phyloP scores from a whole-genome alignment of 2,797 vertebrate genomes.

The Brachymystax lenok region DNA sequence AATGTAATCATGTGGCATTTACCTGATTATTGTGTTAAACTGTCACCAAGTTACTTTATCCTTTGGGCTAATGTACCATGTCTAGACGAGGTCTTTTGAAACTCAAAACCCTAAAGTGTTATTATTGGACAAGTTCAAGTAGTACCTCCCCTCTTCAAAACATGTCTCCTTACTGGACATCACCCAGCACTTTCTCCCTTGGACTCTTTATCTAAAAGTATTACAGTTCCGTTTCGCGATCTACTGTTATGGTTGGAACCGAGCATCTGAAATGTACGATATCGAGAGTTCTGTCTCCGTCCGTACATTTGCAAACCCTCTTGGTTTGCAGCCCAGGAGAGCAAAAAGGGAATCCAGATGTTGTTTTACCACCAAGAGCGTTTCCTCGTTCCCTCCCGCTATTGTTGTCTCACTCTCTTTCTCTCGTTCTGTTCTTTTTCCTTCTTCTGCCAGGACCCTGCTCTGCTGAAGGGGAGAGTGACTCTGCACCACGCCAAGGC shows the following conservation, averaged over 20 bases:
- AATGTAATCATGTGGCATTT: not conserved
- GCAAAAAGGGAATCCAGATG: not conserved
- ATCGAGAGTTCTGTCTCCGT: not conserved
- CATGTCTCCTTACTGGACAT: not conserved
- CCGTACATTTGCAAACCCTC: not conserved
- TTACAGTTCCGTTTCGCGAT: not conserved
- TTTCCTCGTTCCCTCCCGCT: not conserved
- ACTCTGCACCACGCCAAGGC: conserved; percentile 89
- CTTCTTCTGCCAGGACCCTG: conserved; percentile 77
- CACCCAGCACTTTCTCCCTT: not conserved
- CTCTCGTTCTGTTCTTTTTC: not conserved
- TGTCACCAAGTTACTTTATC: not conserved
- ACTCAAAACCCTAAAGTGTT: not conserved
- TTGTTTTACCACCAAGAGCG: not conserved
- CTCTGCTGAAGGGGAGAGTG: conserved; percentile 85
- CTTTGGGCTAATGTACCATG: not conserved
- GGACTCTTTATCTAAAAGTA: too few relatives aligned
- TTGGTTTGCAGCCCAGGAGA: not conserved
- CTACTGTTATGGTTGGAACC: not conserved
- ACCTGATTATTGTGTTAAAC: not conserved
- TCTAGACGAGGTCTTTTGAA: not conserved
- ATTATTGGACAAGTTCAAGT: too few relatives aligned
- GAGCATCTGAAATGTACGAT: not conserved
- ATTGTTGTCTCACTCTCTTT: not conserved
- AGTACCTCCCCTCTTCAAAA: not conserved